Evolutionary conservation across 2,113 vertebrate species (phyloP).

Genomic region (Pomatostomus ruficeps): DNA sequence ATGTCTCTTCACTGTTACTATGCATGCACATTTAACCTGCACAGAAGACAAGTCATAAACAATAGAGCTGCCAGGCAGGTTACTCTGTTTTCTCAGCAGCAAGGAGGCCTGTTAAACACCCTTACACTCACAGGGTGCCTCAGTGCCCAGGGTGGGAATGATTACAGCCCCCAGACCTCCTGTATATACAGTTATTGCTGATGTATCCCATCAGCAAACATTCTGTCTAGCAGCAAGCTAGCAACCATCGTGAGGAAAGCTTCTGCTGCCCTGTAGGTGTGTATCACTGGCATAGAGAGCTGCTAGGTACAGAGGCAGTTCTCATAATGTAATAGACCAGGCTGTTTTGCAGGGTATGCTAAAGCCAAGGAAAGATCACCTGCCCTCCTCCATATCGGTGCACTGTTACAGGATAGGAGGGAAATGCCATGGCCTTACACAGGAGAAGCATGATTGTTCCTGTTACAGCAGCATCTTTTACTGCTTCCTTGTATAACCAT

Average conservation of each 20-base stretch:
- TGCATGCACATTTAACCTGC: background rate
- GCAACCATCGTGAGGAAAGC: background rate
- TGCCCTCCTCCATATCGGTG: background rate
- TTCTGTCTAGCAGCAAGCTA: background rate
- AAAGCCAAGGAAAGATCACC: background rate
- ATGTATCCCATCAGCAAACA: background rate
- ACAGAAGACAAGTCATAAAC: background rate
- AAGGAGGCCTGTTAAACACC: background rate
- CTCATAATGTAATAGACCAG: background rate
- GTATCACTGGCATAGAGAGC: rapidly evolving
- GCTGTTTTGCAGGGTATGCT: background rate
- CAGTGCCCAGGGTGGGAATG: background rate
- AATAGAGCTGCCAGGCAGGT: background rate
- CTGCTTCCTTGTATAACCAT: background rate
- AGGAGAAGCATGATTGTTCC: background rate
- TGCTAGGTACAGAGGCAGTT: background rate
- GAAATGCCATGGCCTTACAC: background rate
- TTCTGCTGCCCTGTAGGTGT: background rate
- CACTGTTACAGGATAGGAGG: background rate
- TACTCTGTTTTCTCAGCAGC: background rate
- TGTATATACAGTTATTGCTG: background rate
- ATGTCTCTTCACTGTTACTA: background rate
- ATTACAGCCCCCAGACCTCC: background rate
- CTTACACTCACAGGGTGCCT: background rate
- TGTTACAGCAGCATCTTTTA: background rate